These are phyloP conservation scores for Drosophila pseudoobscura DNA, from an alignment of 1,140 invertebrate species.

Conservation along the genomic window DNA sequence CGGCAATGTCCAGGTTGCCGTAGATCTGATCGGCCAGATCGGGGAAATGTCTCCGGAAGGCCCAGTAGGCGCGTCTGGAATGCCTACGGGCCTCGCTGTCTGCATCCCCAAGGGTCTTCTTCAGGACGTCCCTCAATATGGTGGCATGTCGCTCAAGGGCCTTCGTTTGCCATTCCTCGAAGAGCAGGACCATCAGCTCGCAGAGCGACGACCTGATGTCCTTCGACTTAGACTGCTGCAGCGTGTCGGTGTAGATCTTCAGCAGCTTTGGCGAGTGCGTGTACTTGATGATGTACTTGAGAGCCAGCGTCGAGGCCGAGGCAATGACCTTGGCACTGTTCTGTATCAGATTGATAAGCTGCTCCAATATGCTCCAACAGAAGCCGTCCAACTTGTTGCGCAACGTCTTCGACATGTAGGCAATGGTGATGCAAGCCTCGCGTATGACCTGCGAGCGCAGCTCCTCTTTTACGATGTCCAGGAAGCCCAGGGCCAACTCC, in stretches of 20 bases:
- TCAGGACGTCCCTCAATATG: constrained; percentile 92
- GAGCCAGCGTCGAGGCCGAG: constrained; percentile 92
- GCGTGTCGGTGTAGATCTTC: constrained; percentile 92
- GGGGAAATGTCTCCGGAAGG: constrained; percentile 95
- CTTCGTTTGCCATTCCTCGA: constrained; percentile 93
- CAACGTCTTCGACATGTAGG: constrained; percentile 93
- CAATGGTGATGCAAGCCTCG: constrained; percentile 97
- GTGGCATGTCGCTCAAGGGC: constrained; percentile 92
- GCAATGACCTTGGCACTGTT: constrained; percentile 99
- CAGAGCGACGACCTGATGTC: constrained; percentile 91
- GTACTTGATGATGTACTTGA: constrained; percentile 95
- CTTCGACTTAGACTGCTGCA: constrained; percentile 93
- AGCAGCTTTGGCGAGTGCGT: constrained; percentile 93
- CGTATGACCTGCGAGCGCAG: constrained; percentile 91
- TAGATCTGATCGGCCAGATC: constrained; percentile 94
- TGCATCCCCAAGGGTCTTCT: constrained; percentile 95
- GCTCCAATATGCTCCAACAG: constrained; percentile 91
- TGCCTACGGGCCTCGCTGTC: constrained; percentile 93
- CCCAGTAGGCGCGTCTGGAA: constrained; percentile 94
- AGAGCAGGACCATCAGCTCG: constrained; percentile 93
- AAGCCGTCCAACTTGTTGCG: constrained; percentile 93
- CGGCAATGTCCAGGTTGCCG: constrained; percentile 91
- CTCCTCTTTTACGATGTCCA: constrained; percentile 92
- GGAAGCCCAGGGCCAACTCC: constrained; percentile 91
- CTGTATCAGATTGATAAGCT: constrained; percentile 95